phyloP scores from a whole-genome alignment of 2,888 invertebrate genomes.

The Camponotus fellah region DNA sequence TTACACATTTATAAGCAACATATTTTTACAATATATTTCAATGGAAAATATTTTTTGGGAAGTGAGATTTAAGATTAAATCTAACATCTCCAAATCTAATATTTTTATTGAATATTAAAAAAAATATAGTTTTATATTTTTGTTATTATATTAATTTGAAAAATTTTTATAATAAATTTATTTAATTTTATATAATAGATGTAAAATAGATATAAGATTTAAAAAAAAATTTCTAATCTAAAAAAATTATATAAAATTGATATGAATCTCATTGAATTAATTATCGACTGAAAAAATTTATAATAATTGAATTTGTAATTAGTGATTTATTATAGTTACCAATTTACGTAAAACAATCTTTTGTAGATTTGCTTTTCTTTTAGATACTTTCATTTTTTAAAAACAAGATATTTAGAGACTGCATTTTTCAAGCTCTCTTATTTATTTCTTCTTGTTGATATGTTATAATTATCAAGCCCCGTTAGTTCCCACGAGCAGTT shows the following conservation, averaged over 20 bases:
- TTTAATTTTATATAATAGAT: not conserved
- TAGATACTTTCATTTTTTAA: not conserved
- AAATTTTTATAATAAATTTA: not conserved
- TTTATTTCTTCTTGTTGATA: not conserved
- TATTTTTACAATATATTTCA: not conserved
- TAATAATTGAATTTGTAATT: not conserved
- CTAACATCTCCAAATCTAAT: not conserved
- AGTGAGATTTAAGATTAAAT: not conserved
- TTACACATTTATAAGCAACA: conserved; percentile 29
- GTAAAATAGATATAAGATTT: not conserved
- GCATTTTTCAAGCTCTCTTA: not conserved
- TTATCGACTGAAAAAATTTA: not conserved
- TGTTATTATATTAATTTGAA: not conserved
- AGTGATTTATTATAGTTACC: not conserved
- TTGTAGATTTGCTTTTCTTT: not conserved
- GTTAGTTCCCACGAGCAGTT: not conserved
- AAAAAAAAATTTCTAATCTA: not conserved
- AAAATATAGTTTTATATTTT: not conserved
- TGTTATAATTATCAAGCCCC: not conserved
- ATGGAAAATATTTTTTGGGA: not conserved
- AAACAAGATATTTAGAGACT: not conserved
- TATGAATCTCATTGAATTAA: not conserved
- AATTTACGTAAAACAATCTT: not conserved
- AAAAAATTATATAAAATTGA: not conserved
- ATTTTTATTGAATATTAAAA: not conserved